phyloP scores from a whole-genome alignment of 2,113 vertebrate species.

The Craseonycteris thonglongyai region DNA sequence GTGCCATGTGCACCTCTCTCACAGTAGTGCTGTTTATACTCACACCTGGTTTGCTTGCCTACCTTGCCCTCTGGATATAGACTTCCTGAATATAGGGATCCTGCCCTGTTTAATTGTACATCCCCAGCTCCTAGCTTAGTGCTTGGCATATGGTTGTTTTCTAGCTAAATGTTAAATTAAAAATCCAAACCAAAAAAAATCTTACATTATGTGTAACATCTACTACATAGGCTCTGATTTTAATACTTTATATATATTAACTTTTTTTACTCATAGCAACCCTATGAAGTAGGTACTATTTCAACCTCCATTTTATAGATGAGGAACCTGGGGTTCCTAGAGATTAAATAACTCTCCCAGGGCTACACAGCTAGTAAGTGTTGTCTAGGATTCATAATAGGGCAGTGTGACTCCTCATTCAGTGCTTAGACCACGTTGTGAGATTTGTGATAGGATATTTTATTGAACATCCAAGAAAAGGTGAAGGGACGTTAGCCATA shows the following conservation, averaged over 20 bases:
- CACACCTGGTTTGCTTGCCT: neutral
- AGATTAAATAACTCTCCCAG: neutral
- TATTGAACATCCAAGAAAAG: neutral
- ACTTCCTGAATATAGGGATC: neutral
- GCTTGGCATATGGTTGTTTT: neutral
- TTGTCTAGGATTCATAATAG: neutral
- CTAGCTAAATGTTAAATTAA: neutral
- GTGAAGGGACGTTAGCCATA: neutral
- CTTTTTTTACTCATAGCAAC: neutral
- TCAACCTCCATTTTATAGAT: neutral
- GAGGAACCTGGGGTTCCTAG: neutral
- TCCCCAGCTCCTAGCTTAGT: neutral
- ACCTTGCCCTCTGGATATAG: neutral
- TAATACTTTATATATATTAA: neutral
- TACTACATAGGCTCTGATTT: conserved; percentile 19
- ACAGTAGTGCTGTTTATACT: neutral
- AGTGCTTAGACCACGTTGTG: neutral
- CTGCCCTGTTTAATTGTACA: neutral
- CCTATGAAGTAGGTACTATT: neutral
- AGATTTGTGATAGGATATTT: neutral
- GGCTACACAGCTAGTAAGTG: neutral
- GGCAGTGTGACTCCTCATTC: neutral
- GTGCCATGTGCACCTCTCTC: neutral
- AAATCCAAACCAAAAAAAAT: neutral
- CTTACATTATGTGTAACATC: neutral